Evolutionary conservation across 2,797 vertebrate genomes (phyloP).

Genomic region (Gila robusta): DNA sequence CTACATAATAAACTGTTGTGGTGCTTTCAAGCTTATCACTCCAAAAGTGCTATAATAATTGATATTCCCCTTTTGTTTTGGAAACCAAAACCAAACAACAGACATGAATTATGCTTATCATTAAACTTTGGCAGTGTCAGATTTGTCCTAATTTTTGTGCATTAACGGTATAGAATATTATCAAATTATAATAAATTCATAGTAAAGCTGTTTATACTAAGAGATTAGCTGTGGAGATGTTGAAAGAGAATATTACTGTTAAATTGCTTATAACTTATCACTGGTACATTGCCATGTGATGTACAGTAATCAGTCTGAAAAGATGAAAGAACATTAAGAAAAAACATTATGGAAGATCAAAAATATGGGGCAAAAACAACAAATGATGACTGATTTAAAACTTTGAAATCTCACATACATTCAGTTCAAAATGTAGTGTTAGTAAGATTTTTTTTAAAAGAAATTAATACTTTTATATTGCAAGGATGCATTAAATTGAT

Average conservation of each 20-base stretch:
- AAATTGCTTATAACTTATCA: slow-evolving; percentile 25
- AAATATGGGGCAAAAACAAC: not conserved
- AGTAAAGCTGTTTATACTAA: not conserved
- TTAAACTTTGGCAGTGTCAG: not conserved
- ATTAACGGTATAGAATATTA: not conserved
- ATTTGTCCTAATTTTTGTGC: not conserved
- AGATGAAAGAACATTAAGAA: not conserved
- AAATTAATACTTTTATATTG: no score
- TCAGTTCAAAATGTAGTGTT: not conserved
- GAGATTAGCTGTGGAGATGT: slow-evolving; percentile 1
- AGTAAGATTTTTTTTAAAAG: not conserved
- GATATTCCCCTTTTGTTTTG: not conserved
- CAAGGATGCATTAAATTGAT: not conserved
- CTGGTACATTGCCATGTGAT: not conserved
- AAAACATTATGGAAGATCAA: not conserved
- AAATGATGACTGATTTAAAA: not conserved
- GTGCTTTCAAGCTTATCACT: not conserved
- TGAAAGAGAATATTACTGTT: slow-evolving; percentile 6
- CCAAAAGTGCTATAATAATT: not conserved
- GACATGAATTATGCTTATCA: not conserved
- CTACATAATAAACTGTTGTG: not conserved
- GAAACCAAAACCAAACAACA: not conserved
- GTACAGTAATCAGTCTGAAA: not conserved
- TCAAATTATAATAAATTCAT: not conserved
- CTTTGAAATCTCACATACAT: not conserved